These are phyloP conservation scores for Pseudomyrmex gracilis DNA, from an alignment of 1,140 invertebrate genomes.

Conservation along the genomic window DNA sequence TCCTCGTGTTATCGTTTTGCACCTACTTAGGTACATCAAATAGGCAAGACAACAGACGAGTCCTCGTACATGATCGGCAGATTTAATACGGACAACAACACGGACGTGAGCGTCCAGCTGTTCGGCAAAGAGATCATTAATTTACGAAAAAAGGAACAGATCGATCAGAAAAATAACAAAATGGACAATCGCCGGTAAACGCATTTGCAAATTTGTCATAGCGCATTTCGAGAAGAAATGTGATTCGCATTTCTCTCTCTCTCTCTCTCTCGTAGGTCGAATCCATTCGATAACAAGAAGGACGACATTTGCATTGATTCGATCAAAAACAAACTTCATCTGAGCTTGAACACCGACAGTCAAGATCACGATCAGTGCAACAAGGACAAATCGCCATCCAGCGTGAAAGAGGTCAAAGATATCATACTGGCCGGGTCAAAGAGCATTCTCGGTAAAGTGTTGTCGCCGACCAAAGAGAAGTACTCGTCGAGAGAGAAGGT, in stretches of 20 bases:
- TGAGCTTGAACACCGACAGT: slow-evolving; percentile 82
- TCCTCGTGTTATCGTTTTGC: not conserved
- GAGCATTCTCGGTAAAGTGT: slow-evolving; percentile 91
- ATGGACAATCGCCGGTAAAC: slow-evolving; percentile 82
- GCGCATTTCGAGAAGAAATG: not conserved
- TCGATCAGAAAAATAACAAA: slow-evolving; percentile 82
- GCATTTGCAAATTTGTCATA: not conserved
- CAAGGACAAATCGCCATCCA: slow-evolving; percentile 85
- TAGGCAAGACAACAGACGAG: slow-evolving; percentile 91
- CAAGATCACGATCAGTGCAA: slow-evolving; percentile 80
- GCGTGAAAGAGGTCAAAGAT: slow-evolving; percentile 91
- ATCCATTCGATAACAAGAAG: slow-evolving; percentile 84
- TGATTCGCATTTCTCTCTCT: not conserved
- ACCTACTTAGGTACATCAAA: slow-evolving; percentile 85
- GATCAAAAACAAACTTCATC: slow-evolving; percentile 82
- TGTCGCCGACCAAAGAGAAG: slow-evolving; percentile 91
- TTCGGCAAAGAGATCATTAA: slow-evolving; percentile 90
- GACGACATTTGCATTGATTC: slow-evolving; percentile 82
- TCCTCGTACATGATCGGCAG: slow-evolving; percentile 94
- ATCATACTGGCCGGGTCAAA: slow-evolving; percentile 91
- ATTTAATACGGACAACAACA: slow-evolving; percentile 91
- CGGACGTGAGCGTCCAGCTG: slow-evolving; percentile 90
- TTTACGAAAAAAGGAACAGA: slow-evolving; percentile 85
- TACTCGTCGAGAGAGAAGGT: slow-evolving; percentile 83
- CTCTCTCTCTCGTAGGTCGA: slow-evolving; percentile 74